These are phyloP conservation scores for Oncorhynchus keta DNA, from an alignment of 2,113 vertebrate species.

Conservation along the genomic window DNA sequence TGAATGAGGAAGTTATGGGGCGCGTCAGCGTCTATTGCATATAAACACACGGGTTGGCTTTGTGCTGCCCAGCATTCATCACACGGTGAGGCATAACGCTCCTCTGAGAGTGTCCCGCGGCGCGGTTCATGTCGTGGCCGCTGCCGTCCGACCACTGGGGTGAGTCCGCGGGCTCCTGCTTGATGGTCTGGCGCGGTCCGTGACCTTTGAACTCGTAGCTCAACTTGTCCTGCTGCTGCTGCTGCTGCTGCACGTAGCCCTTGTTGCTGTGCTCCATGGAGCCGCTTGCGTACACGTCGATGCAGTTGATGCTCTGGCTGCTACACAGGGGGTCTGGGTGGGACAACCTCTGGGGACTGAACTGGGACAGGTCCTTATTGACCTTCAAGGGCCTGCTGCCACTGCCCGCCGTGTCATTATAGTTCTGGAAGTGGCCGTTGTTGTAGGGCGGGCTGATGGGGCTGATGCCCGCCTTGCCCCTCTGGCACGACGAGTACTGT, in stretches of 20 bases:
- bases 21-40: slow-evolving; percentile 58
- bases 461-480: slow-evolving; percentile 73
- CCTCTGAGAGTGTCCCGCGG: slow-evolving; percentile 70
- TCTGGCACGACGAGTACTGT: slow-evolving; percentile 78
- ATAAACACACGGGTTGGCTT: slow-evolving; percentile 70
- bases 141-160: slow-evolving; percentile 70
- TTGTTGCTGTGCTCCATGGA: slow-evolving; percentile 65
- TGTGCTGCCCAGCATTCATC: slow-evolving; percentile 66
- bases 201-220: slow-evolving; percentile 79
- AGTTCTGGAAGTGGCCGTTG: slow-evolving; percentile 71
- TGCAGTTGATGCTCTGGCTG: slow-evolving; percentile 67
- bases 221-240: slow-evolving; percentile 66
- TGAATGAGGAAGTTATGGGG: slow-evolving; percentile 20
- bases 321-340: slow-evolving; percentile 72
- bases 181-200: slow-evolving; percentile 80
- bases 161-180: slow-evolving; percentile 88
- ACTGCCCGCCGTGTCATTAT: slow-evolving; percentile 54
- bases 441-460: slow-evolving; percentile 69
- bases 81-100: slow-evolving; percentile 68
- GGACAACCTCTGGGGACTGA: slow-evolving; percentile 69
- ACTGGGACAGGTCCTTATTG: slow-evolving; percentile 72
- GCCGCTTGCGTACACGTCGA: slow-evolving; percentile 66
- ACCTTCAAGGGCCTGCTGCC: slow-evolving; percentile 64
- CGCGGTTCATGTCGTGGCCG: slow-evolving; percentile 61
- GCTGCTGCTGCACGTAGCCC: slow-evolving; percentile 62